phyloP scores from a whole-genome alignment of 2,888 invertebrate genomes.

The Byasa hedistus region DNA sequence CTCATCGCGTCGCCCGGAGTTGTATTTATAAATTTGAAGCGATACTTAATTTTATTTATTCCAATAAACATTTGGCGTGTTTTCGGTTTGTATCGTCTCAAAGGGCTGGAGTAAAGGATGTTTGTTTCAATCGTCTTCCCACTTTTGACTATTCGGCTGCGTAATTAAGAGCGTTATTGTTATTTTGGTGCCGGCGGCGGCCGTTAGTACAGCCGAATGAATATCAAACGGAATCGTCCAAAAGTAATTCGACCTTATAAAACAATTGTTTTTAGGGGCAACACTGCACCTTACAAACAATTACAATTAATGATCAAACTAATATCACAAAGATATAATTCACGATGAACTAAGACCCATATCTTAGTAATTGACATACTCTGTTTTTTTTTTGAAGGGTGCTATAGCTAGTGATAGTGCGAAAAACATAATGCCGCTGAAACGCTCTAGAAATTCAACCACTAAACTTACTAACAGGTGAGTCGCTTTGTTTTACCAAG shows the following conservation, averaged over 20 bases:
- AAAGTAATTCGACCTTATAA: conserved; percentile 6
- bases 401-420: no score
- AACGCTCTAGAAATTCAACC: no score
- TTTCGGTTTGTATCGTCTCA: conserved; percentile 13
- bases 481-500: no score
- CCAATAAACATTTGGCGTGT: conserved; percentile 28
- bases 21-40: conserved; percentile 23
- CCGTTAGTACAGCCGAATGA: conserved; percentile 14
- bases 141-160: conserved; percentile 14
- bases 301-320: no score
- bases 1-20: conserved; percentile 39
- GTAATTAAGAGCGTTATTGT: conserved; percentile 28
- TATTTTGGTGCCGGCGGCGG: conserved; percentile 10
- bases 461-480: no score
- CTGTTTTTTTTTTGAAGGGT: no score
- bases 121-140: conserved; percentile 16
- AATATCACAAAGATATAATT: no score
- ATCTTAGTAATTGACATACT: no score
- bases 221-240: conserved; percentile 14
- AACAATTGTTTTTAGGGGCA: not conserved
- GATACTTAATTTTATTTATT: conserved; percentile 32
- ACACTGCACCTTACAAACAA: not conserved
- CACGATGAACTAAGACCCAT: no score
- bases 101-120: conserved; percentile 11
- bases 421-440: no score